Evolutionary conservation across 2,888 invertebrate species (phyloP), one percentile per base, ranked within the genome.

Genomic region (Emmelina monodactyla): DNA sequence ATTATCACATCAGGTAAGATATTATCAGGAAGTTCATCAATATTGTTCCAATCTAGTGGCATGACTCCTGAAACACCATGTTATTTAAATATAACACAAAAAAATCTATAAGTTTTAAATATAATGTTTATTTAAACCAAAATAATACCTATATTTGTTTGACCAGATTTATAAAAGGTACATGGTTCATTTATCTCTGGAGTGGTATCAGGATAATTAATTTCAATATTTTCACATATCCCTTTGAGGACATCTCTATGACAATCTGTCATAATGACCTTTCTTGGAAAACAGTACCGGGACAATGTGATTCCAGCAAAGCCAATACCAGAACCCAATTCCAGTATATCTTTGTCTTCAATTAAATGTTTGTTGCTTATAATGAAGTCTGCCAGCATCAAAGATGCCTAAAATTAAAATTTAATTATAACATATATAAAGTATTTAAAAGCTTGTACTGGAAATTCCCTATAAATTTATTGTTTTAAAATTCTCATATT

Each of bases 311-410:
- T 72, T 12, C 91, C 90, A 22, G 88, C 83, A 34, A 92, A 76
- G 1, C 92, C 92, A 12, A 88, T 81, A 15, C 92, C 92, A 9
- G 89, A 86, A 9, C 92, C 92, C 3, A 92, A 67, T 70, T 92
- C 92, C 3, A 92, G 49, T 3, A 92, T 53, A 30, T 59, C 69
- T 63, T 87, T 88, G 7, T 70, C 60, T 4, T 49, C 34, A 29
- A 91, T 73, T 14, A 66, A 31, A 6, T 71, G 45, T 47, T 64
- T 61, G 51, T 91, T 83, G 36, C 67, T 57, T 7, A 87, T 44
- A 28, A 85, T 82, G 87, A 89, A 92, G 57, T 91, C 88, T 19
- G 88, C 82, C 33, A 92, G 62, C 34, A 85, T 85, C 34, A 87
- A 51, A 0, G 88, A 85, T 22, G 89, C 92, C 86, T 89, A 52